Conservation (phyloP, 2,797 vertebrate genomes). For the Leptatherina wallacei region DNA sequence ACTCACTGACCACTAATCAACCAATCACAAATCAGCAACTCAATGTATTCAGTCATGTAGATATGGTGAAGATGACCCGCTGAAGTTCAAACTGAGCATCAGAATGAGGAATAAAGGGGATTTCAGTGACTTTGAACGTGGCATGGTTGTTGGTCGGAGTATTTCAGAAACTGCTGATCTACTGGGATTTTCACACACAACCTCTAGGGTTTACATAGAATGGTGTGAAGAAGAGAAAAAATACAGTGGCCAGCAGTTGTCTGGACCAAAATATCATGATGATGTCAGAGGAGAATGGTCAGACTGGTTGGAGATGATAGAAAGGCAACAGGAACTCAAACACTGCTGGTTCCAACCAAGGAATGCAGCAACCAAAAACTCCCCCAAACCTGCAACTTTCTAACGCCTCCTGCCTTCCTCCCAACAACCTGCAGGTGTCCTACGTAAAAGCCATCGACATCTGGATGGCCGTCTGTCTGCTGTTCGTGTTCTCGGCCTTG, state of each 20-base stretch:
- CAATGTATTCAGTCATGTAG: no score
- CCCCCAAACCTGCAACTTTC: not conserved
- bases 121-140: no score
- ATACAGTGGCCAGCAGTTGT: not conserved
- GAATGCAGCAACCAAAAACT: not conserved
- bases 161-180: not conserved
- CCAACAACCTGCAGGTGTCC: constrained; percentile 86
- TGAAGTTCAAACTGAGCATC: no score
- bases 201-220: not conserved
- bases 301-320: not conserved
- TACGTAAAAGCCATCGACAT: constrained; percentile 99
- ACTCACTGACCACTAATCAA: no score
- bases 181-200: no score
- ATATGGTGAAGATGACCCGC: no score
- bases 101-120: no score
- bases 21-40: no score
- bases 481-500: constrained; percentile 97
- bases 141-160: no score
- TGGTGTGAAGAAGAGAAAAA: not conserved
- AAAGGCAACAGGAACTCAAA: no score
- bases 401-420: rapidly evolving
- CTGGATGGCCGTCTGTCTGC: constrained; percentile 98
- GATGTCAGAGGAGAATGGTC: not conserved
- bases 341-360: no score
- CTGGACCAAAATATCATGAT: not conserved